phyloP scores from a whole-genome alignment of 2,797 vertebrate species.

The Acanthurus lineatus region DNA sequence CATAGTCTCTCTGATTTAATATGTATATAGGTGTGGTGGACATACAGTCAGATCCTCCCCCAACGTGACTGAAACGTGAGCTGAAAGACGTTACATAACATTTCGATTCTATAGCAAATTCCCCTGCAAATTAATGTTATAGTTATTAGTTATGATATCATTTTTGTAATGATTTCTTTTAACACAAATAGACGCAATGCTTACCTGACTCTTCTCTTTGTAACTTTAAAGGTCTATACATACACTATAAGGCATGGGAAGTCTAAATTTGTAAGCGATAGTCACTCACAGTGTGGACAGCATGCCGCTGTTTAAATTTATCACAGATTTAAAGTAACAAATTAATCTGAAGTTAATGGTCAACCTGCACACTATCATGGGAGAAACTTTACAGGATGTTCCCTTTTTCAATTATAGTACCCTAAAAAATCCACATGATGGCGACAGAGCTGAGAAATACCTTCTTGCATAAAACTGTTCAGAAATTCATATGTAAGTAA shows the following conservation, averaged over 20 bases:
- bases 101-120: neutral
- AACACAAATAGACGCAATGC: neutral
- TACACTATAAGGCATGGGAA: too few species aligned
- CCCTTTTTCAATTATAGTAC: neutral
- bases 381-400: too few species aligned
- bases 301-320: neutral
- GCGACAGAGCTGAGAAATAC: constrained; percentile 57
- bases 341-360: neutral
- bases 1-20: neutral
- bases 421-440: constrained; percentile 62
- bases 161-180: too few species aligned
- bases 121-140: too few species aligned
- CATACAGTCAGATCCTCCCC: neutral
- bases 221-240: neutral
- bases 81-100: constrained; percentile 51
- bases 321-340: neutral
- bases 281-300: neutral
- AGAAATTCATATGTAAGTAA: neutral
- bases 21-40: neutral
- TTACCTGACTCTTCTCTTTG: too few species aligned
- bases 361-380: neutral
- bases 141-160: too few species aligned
- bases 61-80: constrained; percentile 55
- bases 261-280: neutral
- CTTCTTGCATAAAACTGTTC: neutral